Base-by-base conservation (phyloP, 1,140 invertebrate species). In the Zaprionus africanus region DNA sequence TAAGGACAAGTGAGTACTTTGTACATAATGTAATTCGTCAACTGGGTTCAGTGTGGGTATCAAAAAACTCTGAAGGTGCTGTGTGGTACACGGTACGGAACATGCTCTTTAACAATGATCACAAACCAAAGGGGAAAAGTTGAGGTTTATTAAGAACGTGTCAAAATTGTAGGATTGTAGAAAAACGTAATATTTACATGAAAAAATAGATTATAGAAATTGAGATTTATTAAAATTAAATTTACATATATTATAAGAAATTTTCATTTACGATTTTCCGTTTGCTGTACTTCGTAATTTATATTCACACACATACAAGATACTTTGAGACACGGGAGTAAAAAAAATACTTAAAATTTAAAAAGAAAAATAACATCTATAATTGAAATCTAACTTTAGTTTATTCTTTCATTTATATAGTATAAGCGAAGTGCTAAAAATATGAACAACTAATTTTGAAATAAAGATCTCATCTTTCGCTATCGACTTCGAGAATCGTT, bases 271-370 rank as follows among this genome's bases (percentile, higher is more conserved):
- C 78, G 49, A 76, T 65, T 69, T 70, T 62, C 43, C 56, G n/a
- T 64, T 78, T 70, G 62, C 46, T 62, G 61, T 75, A 64, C 54
- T 75, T 74, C 62, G 62, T 78, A 88, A 90, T 88, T 88, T 82
- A 72, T 88, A 83, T 92, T 90, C 91, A 92, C 92, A 92, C 92
- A 92, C 92, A 92, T 92, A 92, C 92, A 92, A 92, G 92, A 92
- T 92, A 92, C 92, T 92, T 92, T 92, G 92, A 91, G 86, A 91
- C 87, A 90, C 86, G 73, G 81, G 69, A 90, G 56, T n/a, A 77
- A 36, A 63, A 76, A 62, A 69, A 70, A 46, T 46, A 51, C 6
- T 51, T 38, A 43, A 79, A 71, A 61, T 43, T 13, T 34, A 22
- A 31, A 43, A 49, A 9, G 19, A 72, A 51, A 51, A 68, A 34